Conservation (phyloP, 2,797 vertebrate genomes). For the Sternarchorhynchus goeldii region DNA sequence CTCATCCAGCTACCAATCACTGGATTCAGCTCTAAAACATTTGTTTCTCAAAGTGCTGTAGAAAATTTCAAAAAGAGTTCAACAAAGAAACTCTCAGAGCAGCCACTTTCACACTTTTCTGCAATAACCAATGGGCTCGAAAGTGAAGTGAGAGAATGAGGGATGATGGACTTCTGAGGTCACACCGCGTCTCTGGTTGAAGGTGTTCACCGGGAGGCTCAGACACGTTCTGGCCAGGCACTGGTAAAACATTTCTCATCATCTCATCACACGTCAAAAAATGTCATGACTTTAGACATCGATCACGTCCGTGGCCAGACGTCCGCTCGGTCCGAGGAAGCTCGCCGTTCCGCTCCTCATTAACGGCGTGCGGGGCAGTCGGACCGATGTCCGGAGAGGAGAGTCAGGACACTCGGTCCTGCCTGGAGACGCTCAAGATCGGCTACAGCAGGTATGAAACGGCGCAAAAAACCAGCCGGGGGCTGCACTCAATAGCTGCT, state of each 20-base stretch:
- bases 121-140: constrained; percentile 16
- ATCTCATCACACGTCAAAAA: constrained; percentile 65
- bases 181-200: constrained; percentile 28
- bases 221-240: constrained; percentile 38
- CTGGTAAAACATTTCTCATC: constrained; percentile 52
- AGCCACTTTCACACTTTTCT: background rate
- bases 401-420: background rate
- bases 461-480: constrained; percentile 53
- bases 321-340: constrained; percentile 61
- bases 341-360: constrained; percentile 74
- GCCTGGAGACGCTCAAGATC: background rate
- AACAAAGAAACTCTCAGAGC: constrained; percentile 5
- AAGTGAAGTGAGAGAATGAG: constrained; percentile 20
- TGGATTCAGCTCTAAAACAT: constrained; percentile 18
- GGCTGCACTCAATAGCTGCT: background rate
- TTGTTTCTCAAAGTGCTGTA: constrained; percentile 23
- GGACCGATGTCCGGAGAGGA: constrained; percentile 32
- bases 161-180: constrained; percentile 34
- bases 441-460: constrained; percentile 54
- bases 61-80: constrained; percentile 13
- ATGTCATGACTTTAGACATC: constrained; percentile 68
- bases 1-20: constrained; percentile 25
- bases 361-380: constrained; percentile 67
- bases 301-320: constrained; percentile 62
- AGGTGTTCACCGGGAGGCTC: constrained; percentile 17